Base-by-base conservation (phyloP, 1,140 invertebrate genomes). In the Aleiodes sp. region DNA sequence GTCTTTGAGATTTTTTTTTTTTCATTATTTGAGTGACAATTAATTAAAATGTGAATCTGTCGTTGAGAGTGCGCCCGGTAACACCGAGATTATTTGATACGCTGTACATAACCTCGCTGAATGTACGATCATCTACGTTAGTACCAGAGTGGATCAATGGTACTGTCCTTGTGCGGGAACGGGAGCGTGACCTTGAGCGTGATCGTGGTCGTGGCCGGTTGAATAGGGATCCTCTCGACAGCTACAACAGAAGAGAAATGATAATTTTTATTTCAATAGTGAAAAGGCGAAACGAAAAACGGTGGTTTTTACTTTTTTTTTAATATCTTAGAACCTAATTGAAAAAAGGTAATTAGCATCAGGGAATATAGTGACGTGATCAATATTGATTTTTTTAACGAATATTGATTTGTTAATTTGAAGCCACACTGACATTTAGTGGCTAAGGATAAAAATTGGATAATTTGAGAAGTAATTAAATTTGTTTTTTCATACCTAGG, bases 71-170 rank as follows among this genome's bases (percentile, higher is more conserved):
- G 73, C 82, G 77, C 8, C 77, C 76, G 1, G 84, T 85, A 19
- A 85, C 77, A 2, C 84, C 84, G 6, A 83, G 74, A 33, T 80
- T 78, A 9, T 75, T 71, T 0, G 79, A 78, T 26, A 85, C 52
- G 52, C 82, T 85, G 64, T 83, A 85, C 80, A 85, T 84, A 39
- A 84, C 72, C 75, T 84, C 77, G 60, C 82, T 84, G 65, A 86
- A 86, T 0, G 74, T 80, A 28, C 84, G 75, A 68, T 85, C 81
- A 19, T 86, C 83, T 0, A 80, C 60, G 0, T 84, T 78, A 0
- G 72, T 35, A 21, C 69, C 69, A 19, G 72, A 14, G 24, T 76
- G 75, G 57, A 73, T 56, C 72, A 41, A 67, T 4, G 65, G 64
- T 6, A 70, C 73, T 8, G 60, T 7, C 4, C 31, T 7, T 4